Base-by-base conservation (phyloP, 2,113 vertebrate species). In the Paraplagusia blochii region DNA sequence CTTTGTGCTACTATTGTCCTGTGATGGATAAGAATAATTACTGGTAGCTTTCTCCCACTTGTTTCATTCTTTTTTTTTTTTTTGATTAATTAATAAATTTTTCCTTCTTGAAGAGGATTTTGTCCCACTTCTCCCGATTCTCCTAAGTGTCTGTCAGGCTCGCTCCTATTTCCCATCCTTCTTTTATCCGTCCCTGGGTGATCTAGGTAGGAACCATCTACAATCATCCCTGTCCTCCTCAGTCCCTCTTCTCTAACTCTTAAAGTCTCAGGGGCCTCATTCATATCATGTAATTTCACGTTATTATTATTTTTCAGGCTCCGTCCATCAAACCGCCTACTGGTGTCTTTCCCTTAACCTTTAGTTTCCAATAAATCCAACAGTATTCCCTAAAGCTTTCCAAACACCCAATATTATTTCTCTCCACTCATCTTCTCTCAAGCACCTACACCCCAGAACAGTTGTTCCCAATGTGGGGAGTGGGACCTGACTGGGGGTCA, bases 131-230 rank as follows among this genome's bases (percentile, higher is more conserved):
- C 38, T 57, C 14, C 19, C 42, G 22, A 42, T 39, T 34, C 34
- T 44, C 34, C 50, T 46, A 14, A 19, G 29, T 45, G 22, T 54
- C 44, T 68, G 67, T 72, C 81, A 59, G 45, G 59, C 57, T 69
- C n/a, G 39, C 52, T 63, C 36, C 46, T 62, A 58, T 59, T 40
- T 40, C 42, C 69, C 55, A 74, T 81, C 53, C 35, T 65, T 72
- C 58, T 76, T 80, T 82, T 54, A 64, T 72, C 72, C 72, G 59
- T 83, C 65, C 69, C 7, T 17, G 38, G 71, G 58, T 72, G 53
- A 74, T 79, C 62, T 77, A 44, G 54, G 42, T 44, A 38, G 44
- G 69, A 48, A 53, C 53, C 44, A 48, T 74, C 61, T 55, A 18
- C 39, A 7, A 48, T 63, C 56, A 54, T 60, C 42, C 33, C 50